Evolutionary conservation across 2,888 invertebrate genomes (phyloP), one percentile per base, ranked within the genome.

Genomic region (Hyposoter didymator): DNA sequence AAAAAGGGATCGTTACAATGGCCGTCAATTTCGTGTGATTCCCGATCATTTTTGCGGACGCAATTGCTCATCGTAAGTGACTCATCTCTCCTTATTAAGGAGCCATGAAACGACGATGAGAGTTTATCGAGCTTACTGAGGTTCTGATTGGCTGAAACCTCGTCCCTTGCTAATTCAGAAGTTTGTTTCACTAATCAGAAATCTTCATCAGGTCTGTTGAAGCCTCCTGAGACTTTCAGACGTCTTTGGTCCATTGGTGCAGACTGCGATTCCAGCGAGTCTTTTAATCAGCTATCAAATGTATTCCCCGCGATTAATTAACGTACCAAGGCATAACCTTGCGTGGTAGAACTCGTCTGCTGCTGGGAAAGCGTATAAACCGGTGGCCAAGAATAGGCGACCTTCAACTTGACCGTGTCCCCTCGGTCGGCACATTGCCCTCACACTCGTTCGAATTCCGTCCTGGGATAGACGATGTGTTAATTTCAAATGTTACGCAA

Each of bases 371-470:
- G 28, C 69, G 17, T 49, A 52, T 35, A 8, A 12, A 52, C 5
- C n/a, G n/a, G 5, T 35, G 35, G 28, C 64, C 55, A 32, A 64
- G 73, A 59, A 64, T 66, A 39, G 70, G 79, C 90, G 91, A 88
- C 92, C 93, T 92, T 92, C 91, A 92, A 93, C 93, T 92, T 93
- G 93, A 92, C 92, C 90, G 87, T 84, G 87, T 84, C 78, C 49
- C n/a, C 2, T 47, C 5, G 19, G 14, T 10, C 78, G n/a, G 19
- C 78, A 45, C 62, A 47, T 62, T 22, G n/a, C 28, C 35, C 52
- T 67, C 67, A 17, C n/a, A 52, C 14, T 66, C 47, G 47, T 32
- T 73, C 76, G 66, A 17, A 45, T 72, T 59, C 70, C 22, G 66
- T 59, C 62, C 32, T 7, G 32, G 19, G 69, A 73, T 55, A 67